Conservation (phyloP, 2,113 vertebrate genomes). For the Collichthys lucidus region DNA sequence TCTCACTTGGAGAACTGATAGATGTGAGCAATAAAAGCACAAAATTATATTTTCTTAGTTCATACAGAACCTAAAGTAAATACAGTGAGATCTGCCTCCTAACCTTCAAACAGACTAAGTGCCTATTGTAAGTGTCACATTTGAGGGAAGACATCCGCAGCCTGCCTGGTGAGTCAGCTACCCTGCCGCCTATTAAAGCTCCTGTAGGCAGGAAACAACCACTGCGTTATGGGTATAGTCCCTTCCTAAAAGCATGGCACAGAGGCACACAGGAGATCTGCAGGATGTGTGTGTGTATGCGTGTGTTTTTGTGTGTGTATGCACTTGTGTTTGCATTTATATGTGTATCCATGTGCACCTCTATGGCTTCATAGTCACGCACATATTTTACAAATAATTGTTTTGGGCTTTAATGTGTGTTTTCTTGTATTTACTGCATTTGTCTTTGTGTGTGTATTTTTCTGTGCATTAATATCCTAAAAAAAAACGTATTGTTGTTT, state of each 20-base stretch:
- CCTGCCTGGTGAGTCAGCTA: constrained; percentile 65
- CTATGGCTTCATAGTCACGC: not conserved
- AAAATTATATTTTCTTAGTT: not conserved
- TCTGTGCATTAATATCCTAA: not conserved
- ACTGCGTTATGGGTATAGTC: constrained; percentile 74
- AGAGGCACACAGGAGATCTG: constrained; percentile 73
- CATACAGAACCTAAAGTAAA: constrained; percentile 12
- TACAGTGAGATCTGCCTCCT: constrained; percentile 1
- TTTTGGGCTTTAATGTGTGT: not conserved
- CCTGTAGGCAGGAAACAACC: constrained; percentile 71
- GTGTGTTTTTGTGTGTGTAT: constrained; percentile 28
- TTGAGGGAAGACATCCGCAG: constrained; percentile 60
- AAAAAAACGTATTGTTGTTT: not conserved
- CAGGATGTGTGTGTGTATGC: constrained; percentile 54
- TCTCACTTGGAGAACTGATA: not conserved
- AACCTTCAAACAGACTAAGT: constrained; percentile 54
- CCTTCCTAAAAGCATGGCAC: constrained; percentile 74
- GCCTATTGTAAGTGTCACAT: constrained; percentile 59
- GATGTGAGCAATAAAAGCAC: not conserved
- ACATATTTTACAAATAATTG: not conserved
- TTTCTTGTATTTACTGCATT: not conserved
- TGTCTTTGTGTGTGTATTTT: not conserved
- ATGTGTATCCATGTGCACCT: not conserved
- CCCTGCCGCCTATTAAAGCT: constrained; percentile 60
- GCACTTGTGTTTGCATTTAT: not conserved